Conservation (phyloP, 1,140 invertebrate genomes). For the Coenobita brevimanus region DNA sequence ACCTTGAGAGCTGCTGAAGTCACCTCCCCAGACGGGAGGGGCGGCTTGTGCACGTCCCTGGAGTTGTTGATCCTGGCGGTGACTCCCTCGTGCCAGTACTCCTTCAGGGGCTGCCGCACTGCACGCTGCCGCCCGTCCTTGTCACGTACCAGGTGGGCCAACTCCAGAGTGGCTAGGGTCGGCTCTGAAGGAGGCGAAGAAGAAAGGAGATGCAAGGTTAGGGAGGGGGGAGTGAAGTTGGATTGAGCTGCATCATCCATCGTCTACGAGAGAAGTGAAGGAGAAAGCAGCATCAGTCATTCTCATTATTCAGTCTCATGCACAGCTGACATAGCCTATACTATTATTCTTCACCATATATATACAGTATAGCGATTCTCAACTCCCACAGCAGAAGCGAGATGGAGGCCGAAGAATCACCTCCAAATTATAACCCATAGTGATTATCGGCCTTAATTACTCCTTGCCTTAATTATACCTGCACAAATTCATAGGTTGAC, state of each 20-base stretch:
- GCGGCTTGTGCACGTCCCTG: conserved; percentile 59
- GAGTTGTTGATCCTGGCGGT: conserved; percentile 65
- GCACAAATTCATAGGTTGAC: no score
- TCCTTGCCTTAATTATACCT: no score
- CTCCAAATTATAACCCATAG: no score
- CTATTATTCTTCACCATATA: no score
- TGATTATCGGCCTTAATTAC: no score
- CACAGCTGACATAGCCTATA: no score
- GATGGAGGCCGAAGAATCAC: no score
- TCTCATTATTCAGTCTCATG: no score
- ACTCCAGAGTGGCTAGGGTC: conserved; percentile 39
- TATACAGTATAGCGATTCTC: no score
- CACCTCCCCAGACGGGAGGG: conserved; percentile 47
- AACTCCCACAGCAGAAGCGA: no score
- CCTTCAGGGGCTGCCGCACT: conserved; percentile 57
- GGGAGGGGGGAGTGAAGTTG: not conserved
- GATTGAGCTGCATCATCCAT: not conserved
- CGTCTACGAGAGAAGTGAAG: no score
- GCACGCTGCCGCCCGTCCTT: conserved; percentile 57
- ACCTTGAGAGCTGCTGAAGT: conserved; percentile 60
- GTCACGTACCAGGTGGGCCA: conserved; percentile 53
- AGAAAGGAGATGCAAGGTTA: not conserved
- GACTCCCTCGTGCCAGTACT: conserved; percentile 62
- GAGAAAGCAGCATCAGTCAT: no score
- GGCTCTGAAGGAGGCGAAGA: conserved; percentile 36